These are phyloP conservation scores for Epizoanthus rinbou DNA, from an alignment of 92 coral and sea anemone species.

Conservation along the genomic window DNA sequence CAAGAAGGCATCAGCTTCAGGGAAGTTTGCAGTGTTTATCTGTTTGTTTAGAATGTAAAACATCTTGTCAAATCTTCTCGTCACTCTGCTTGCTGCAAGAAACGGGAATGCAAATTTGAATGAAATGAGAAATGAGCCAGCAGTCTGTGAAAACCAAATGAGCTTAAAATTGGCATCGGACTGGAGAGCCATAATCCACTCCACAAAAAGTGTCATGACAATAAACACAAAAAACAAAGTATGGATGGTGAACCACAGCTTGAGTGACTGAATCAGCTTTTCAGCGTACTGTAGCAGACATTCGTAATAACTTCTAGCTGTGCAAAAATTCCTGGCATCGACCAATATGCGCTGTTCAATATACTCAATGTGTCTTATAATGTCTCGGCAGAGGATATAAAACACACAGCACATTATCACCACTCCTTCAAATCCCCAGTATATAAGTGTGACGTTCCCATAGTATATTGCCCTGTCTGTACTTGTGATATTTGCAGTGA, in stretches of 20 bases:
- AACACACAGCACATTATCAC: slow-evolving; percentile 62
- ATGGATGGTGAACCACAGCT: slow-evolving; percentile 61
- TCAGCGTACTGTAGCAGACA: slow-evolving; percentile 68
- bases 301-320: slow-evolving; percentile 65
- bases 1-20: slow-evolving; percentile 63
- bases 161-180: slow-evolving; percentile 17
- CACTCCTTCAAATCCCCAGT: slow-evolving; percentile 60
- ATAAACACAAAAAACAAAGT: slow-evolving; percentile 56
- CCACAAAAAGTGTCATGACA: slow-evolving; percentile 45
- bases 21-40: slow-evolving; percentile 31
- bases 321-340: slow-evolving; percentile 48
- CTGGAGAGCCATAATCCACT: slow-evolving; percentile 46
- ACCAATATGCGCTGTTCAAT: slow-evolving; percentile 47
- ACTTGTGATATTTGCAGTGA: slow-evolving; percentile 47
- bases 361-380: slow-evolving; percentile 60
- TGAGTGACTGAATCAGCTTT: slow-evolving; percentile 44
- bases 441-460: slow-evolving; percentile 33
- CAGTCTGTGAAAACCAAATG: slow-evolving; percentile 42
- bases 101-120: slow-evolving; percentile 75
- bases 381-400: slow-evolving; percentile 63
- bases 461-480: slow-evolving; percentile 46
- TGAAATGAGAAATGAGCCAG: slow-evolving; percentile 63
- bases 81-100: slow-evolving; percentile 64
- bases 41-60: slow-evolving; percentile 46
- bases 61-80: slow-evolving; percentile 61